These are phyloP conservation scores for Penaeus japonicus DNA, from an alignment of 1,140 invertebrate genomes.

Conservation along the genomic window DNA sequence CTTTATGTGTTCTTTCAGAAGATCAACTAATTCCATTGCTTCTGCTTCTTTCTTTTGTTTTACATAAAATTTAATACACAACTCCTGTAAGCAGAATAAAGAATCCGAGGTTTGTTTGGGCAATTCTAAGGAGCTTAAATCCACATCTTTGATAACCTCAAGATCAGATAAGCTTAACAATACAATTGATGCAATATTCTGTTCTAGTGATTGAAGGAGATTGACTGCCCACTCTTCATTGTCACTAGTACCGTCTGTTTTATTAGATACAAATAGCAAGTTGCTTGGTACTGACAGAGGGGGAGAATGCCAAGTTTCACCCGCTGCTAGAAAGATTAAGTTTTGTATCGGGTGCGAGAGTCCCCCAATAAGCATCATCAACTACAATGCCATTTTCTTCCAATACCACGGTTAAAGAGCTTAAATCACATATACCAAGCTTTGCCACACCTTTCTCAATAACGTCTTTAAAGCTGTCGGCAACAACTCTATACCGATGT, in stretches of 20 bases:
- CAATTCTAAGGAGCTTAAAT: not conserved
- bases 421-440: not conserved
- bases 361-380: slow-evolving; percentile 53
- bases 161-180: slow-evolving; percentile 44
- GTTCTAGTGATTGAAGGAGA: slow-evolving; percentile 25
- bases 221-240: slow-evolving; percentile 17
- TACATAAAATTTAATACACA: slow-evolving; percentile 50
- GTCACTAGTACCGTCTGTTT: slow-evolving; percentile 24
- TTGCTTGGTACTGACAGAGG: slow-evolving; percentile 42
- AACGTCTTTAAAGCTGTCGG: too few species aligned
- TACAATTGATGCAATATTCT: slow-evolving; percentile 46
- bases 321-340: slow-evolving; percentile 32
- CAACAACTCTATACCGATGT: slow-evolving; percentile 2
- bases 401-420: slow-evolving; percentile 31
- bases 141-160: slow-evolving; percentile 48
- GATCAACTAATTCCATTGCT: slow-evolving; percentile 48
- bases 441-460: too few species aligned
- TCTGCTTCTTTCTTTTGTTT: slow-evolving; percentile 56
- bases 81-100: slow-evolving; percentile 34
- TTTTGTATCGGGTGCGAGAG: slow-evolving; percentile 34
- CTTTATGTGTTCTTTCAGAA: slow-evolving; percentile 44
- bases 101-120: slow-evolving; percentile 20
- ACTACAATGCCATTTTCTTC: slow-evolving; percentile 52
- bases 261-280: slow-evolving; percentile 25
- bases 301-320: slow-evolving; percentile 40